These are phyloP conservation scores for Poeciliopsis turneri DNA, from an alignment of 2,797 vertebrate species.

Conservation along the genomic window DNA sequence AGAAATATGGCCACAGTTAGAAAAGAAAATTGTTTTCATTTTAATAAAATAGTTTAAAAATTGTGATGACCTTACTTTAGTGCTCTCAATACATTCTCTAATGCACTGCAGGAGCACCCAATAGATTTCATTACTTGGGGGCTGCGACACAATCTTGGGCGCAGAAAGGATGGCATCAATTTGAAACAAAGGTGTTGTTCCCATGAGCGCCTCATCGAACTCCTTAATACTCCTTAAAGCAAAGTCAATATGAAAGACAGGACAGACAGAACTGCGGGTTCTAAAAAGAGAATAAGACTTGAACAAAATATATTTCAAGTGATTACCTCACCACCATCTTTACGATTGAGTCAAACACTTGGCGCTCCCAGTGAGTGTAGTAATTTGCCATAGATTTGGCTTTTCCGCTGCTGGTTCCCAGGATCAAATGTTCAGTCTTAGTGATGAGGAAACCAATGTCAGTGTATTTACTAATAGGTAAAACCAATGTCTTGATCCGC, in stretches of 20 bases:
- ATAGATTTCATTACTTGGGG: constrained; percentile 85
- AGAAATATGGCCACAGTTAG: constrained; percentile 9
- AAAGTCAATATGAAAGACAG: constrained; percentile 17
- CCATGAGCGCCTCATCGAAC: constrained; percentile 83
- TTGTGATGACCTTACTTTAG: constrained; percentile 83
- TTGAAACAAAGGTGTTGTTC: constrained; percentile 84
- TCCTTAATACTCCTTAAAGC: constrained; percentile 85
- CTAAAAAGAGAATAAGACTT: background rate
- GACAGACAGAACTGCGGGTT: background rate
- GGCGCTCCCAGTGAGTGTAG: constrained; percentile 90
- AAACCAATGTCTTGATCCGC: constrained; percentile 78
- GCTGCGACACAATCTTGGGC: constrained; percentile 87
- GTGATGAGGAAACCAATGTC: constrained; percentile 87
- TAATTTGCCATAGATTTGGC: constrained; percentile 84
- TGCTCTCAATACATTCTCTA: constrained; percentile 86
- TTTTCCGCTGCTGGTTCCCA: constrained; percentile 86
- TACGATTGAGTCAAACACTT: constrained; percentile 83
- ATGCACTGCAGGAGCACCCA: constrained; percentile 84
- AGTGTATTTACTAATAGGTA: constrained; percentile 84
- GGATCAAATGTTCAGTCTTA: constrained; percentile 86
- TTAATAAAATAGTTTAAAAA: background rate
- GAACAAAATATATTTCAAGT: background rate
- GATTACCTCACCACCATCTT: constrained; percentile 89
- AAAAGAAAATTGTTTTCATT: too few species aligned
- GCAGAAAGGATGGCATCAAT: constrained; percentile 85